Base-by-base conservation (phyloP, 2,888 invertebrate species). In the Dynastes maya region DNA sequence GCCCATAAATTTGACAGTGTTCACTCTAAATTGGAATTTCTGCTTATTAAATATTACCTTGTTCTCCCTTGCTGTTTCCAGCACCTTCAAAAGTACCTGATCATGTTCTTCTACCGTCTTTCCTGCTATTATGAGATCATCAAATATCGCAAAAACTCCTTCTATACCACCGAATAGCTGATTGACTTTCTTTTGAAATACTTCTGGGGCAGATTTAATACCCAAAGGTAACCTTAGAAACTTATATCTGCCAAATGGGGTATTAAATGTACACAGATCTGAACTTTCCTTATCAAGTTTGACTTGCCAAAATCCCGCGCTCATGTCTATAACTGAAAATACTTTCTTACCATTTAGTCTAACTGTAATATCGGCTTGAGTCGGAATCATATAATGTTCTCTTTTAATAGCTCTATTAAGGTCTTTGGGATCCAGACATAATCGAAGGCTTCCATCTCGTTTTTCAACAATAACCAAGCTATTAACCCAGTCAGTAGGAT, bases 11-110 rank as follows among this genome's bases (percentile, higher is more conserved):
- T 63, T 29, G 4, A 85, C 83, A 61, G 82, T 11, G 51, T 76
- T 76, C 27, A 76, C 45, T 79, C 78, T 81, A 68, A 80, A 86
- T 77, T 85, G 82, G 16, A 84, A 16, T 80, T 86, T 86, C 2
- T 81, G 76, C 29, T 58, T 76, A 80, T 27, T 27, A 2, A 51
- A 51, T n/a, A 8, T 51, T 51, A 51, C n/a, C 2, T 51, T 51
- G 4, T 51, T 9, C 1, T 51, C 2, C n/a, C 51, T 51, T 51
- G 51, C 51, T 2, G 6, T 51, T 51, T 51, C 51, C 0, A 51
- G n/a, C 2, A 51, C 6, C n/a, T 51, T 51, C 51, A 8, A 8
- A 13, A 51, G 1, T 13, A 51, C 9, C 4, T 51, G 4, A 51
- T 51, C 51, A 9, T 51, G 51, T 51, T 51, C 51, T n/a, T 51